Evolutionary conservation across 2,888 invertebrate species (phyloP), one percentile per base, ranked within the genome.

Genomic region (Bombyx huttoni): DNA sequence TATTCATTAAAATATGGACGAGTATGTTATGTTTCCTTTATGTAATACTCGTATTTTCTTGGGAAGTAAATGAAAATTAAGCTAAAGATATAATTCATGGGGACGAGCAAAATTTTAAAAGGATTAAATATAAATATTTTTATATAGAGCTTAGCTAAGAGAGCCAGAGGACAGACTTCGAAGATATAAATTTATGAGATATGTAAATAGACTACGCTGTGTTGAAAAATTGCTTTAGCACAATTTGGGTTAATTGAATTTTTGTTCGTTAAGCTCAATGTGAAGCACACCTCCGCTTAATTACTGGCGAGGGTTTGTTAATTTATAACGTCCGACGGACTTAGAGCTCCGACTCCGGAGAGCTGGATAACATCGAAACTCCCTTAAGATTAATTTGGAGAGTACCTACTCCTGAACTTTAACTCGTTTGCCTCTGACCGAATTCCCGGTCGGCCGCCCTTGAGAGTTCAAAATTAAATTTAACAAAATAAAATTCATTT

Each of bases 321-420:
- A 85, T 87, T 86, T 86, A 83, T 78, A 83, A 78, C 78, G 76
- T 78, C 77, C 73, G 72, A 74, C 75, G 70, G 80, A 80, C 78
- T 81, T 76, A 68, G 75, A 73, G 67, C 78, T 81, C 64, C 72
- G 73, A 78, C 78, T 74, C 76, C 70, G 66, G 67, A 64, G 68
- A 76, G 62, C 70, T 72, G 79, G 81, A 81, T 81, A 84, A 78
- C 81, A 81, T 82, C 77, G 80, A 78, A 84, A 84, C 84, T 87
- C 87, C 85, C 86, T 80, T 77, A 87, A 88, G 87, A 87, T 87
- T 88, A 88, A 88, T 88, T 87, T 87, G 78, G 74, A 69, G 73
- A 78, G 81, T 71, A 76, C 65, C 70, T 78, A 76, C 82, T 81
- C 70, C 68, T 73, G 75, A 88, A 87, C 81, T 87, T 86, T 83